A percentile compares a stretch with the other conserved stretches of the same genome.
Conservation (phyloP, 2,888 invertebrate species). For the Quadriops clusia region DNA sequence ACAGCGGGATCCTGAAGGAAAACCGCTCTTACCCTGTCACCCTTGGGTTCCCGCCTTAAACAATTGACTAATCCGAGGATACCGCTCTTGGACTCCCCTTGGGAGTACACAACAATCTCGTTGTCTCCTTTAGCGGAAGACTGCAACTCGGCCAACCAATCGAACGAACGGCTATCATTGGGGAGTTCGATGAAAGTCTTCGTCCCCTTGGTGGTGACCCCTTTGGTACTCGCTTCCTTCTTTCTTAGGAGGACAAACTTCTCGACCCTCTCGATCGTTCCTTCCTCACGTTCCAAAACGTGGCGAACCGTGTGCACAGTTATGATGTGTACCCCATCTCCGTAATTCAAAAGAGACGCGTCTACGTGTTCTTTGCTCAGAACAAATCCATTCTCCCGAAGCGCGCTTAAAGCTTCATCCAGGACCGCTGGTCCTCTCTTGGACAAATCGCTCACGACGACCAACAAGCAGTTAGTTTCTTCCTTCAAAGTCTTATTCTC, state of each 20-base stretch:
- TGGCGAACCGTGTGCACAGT: too few species aligned
- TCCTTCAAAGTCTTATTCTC: conserved; percentile 47
- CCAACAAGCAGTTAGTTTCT: conserved; percentile 23
- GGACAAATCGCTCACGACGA: conserved; percentile 16
- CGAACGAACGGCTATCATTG: too few species aligned
- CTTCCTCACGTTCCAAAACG: too few species aligned
- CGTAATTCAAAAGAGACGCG: conserved; percentile 5
- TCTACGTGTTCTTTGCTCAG: conserved; percentile 9
- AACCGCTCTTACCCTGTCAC: conserved; percentile 43
- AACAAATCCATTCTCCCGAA: conserved; percentile 9
- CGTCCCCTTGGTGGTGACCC: too few species aligned
- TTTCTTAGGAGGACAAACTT: too few species aligned
- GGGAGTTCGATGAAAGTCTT: too few species aligned
- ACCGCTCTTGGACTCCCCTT: conserved; percentile 56
- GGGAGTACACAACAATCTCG: conserved; percentile 40
- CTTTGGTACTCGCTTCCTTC: too few species aligned
- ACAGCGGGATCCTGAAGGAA: conserved; percentile 49
- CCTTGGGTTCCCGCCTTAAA: conserved; percentile 51
- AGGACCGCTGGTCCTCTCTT: conserved; percentile 18
- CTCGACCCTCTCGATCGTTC: too few species aligned
- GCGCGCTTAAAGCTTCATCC: conserved; percentile 1
- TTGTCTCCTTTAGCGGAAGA: conserved; percentile 4
- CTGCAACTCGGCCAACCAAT: conserved; percentile 7
- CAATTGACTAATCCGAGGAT: conserved; percentile 79
- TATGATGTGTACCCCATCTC: conserved; percentile 1